Base-by-base conservation (phyloP, 2,888 invertebrate species). In the Hypsopygia costalis region DNA sequence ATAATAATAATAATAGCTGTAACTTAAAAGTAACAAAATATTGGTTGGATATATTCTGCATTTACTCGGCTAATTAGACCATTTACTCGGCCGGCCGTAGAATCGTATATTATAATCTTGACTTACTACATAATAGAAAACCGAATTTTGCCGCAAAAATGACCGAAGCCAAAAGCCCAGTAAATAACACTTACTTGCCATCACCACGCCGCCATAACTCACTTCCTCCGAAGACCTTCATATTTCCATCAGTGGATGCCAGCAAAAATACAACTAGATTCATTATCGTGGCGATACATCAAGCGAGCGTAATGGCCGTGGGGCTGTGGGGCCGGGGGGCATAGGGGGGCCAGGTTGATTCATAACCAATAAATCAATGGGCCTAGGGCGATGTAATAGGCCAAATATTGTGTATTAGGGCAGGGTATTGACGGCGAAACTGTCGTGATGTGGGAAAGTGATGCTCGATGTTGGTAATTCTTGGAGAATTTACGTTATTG, bases 341-440 rank as follows among this genome's bases (percentile, higher is more conserved):
- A 16, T 16, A 42, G 36, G 43, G 39, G 49, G 45, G 53, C 55
- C 52, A 64, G 78, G 79, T 74, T 83, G 87, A 87, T 87, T 87
- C 85, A 86, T 87, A 85, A 85, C 81, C 86, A 62, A 88, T 88
- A 88, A 87, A 88, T 88, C 88, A 87, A 87, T 86, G 79, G 63
- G 64, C 65, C 61, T 55, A 68, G 68, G 75, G 69, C 58, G 70
- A 58, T 54, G 80, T 86, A 85, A 86, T 85, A 81, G 83, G 75
- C 76, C 80, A 79, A 83, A 85, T 83, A 85, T 81, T 82, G 80
- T 70, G 4, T 16, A 16, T 16, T 16, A 16, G 16, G 16, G 16
- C 16, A 16, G 16, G 16, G 16, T 16, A 16, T 4, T 4, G 62
- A 20, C 2, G 36, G 36, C 31, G 11, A 25, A 21, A 21, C 21